Base-by-base conservation (phyloP, 2,888 invertebrate species). In the Leuctra nigra region DNA sequence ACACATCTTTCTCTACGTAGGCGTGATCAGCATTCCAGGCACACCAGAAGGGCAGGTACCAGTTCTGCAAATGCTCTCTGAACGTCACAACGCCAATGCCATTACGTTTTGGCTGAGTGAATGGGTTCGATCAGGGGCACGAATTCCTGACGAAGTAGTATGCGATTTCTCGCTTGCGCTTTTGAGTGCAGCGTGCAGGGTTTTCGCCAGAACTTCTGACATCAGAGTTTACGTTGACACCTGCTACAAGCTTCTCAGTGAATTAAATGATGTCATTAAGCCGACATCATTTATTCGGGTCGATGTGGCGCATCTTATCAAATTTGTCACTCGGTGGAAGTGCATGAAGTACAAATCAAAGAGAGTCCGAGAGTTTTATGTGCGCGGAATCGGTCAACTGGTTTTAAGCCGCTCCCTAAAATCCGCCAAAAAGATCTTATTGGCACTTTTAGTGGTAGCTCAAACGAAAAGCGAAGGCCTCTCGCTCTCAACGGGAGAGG, bases 1-100 rank as follows among this genome's bases (percentile, higher is more conserved):
- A 3, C 11, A 25, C 2, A 53, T 59, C 20, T 55, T 59, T 25
- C 25, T 61, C 3, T 59, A 59, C 18, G 20, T 53, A 46, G 44
- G 46, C 18, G 57, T 44, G 6, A 36, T 61, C 2, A 54, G 41
- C 38, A 23, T 59, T 6, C 47, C 47, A 11, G 54, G 44, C 16
- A 38, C 46, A n/a, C 46, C 22, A 23, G 44, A 53, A 14, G 50
- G 50, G n/a, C 59, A 57, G 36, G 48, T 57, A 14, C 44, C 59
- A 23, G 53, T 57, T 20, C 7, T 39, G n/a, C 61, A 61, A 41
- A 57, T 61, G 55, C 33, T 61, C 3, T 57, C 59, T 9, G 57
- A 55, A 22, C 39, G 53, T 20, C 59, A 59, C 23, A 55, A 57
- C 33, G 55, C 53, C 14, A 59, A 56, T 14, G 35, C 57, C 1